Conservation (phyloP, 2,888 invertebrate species). For the Apotomis turbidana region DNA sequence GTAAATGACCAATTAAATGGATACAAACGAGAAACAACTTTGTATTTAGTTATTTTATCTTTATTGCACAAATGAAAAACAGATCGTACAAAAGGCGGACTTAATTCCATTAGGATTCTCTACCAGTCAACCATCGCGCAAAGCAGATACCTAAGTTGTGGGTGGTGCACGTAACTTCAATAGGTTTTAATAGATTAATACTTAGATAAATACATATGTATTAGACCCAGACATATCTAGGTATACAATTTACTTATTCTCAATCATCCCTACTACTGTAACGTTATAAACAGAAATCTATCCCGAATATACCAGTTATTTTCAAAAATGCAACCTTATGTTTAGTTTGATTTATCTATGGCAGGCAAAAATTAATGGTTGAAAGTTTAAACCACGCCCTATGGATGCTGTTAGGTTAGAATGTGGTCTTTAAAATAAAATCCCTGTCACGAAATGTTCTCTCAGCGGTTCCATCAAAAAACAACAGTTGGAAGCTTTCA, state of each 20-base stretch:
- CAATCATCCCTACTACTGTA: not conserved
- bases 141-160: too few species aligned
- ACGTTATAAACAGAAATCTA: not conserved
- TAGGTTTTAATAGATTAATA: too few species aligned
- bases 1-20: conserved; percentile 3
- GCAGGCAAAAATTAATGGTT: conserved; percentile 9
- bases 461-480: not conserved
- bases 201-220: too few species aligned
- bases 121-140: too few species aligned
- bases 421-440: conserved; percentile 12
- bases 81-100: too few species aligned
- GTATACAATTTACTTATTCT: too few species aligned
- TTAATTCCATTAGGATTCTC: too few species aligned
- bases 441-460: too few species aligned
- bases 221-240: too few species aligned
- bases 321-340: not conserved
- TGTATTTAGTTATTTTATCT: too few species aligned
- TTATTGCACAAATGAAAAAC: too few species aligned
- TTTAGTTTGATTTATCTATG: conserved; percentile 17
- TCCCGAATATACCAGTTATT: not conserved
- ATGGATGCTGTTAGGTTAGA: conserved; percentile 15
- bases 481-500: not conserved
- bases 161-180: too few species aligned
- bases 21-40: not conserved
- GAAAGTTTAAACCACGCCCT: conserved; percentile 14